These are phyloP conservation scores for Anhinga anhinga DNA, from an alignment of 2,113 vertebrate species.

Conservation along the genomic window DNA sequence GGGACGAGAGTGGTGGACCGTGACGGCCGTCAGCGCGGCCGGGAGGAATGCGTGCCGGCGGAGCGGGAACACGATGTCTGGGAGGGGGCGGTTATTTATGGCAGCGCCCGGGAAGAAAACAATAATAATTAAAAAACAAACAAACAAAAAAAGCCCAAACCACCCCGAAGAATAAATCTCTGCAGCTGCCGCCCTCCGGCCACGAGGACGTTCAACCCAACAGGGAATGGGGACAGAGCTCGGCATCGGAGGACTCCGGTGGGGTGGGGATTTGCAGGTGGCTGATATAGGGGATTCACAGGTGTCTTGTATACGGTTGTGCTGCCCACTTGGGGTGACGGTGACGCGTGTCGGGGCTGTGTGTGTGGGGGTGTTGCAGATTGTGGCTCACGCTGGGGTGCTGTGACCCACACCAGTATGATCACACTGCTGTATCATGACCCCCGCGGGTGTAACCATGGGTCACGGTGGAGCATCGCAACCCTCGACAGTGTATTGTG, in stretches of 20 bases:
- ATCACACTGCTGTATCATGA: accelerated
- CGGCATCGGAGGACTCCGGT: accelerated
- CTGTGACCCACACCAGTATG: background rate
- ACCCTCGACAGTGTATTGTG: background rate
- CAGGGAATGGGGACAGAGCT: background rate
- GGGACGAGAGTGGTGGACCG: background rate
- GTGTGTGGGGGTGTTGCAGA: too few relatives aligned
- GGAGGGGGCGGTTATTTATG: background rate
- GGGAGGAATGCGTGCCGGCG: background rate
- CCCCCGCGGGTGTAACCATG: background rate
- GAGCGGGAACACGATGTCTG: background rate
- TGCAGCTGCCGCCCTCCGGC: background rate
- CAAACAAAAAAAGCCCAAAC: background rate
- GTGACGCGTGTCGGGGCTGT: accelerated
- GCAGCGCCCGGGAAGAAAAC: background rate
- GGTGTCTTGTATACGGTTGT: background rate
- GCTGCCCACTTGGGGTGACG: background rate
- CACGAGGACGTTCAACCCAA: background rate
- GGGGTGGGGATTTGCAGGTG: background rate
- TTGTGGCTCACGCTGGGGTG: background rate
- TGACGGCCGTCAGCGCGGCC: background rate
- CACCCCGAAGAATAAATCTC: background rate
- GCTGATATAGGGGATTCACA: background rate
- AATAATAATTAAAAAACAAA: background rate
- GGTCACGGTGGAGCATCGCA: accelerated